Percentiles rank a stretch among this genome's conserved stretches.
These are phyloP conservation scores for Macropodus opercularis DNA, from an alignment of 2,797 vertebrate species.

Conservation along the genomic window DNA sequence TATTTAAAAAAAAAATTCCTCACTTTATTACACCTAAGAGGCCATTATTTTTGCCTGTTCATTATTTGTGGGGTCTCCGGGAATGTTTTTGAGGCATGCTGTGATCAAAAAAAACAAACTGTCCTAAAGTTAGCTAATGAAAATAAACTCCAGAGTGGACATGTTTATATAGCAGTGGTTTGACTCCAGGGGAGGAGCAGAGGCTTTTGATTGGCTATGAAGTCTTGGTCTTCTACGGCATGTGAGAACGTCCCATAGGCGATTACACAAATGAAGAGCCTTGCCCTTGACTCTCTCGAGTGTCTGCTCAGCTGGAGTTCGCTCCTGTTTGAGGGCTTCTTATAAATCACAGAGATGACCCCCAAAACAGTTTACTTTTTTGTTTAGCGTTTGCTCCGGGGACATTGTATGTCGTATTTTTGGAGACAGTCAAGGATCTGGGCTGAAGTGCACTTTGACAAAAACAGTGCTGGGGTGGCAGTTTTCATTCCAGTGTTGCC, in stretches of 20 bases:
- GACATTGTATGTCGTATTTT: slow-evolving; percentile 46
- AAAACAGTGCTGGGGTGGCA: slow-evolving; percentile 73
- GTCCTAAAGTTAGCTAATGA: slow-evolving; percentile 62
- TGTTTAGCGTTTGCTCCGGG: slow-evolving; percentile 10
- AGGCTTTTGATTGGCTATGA: slow-evolving; percentile 55
- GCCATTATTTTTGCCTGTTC: slow-evolving; percentile 1
- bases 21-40: neutral
- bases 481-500: slow-evolving; percentile 63
- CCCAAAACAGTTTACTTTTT: slow-evolving; percentile 19
- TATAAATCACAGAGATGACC: slow-evolving; percentile 38
- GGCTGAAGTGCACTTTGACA: slow-evolving; percentile 56
- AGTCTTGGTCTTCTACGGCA: slow-evolving; percentile 41
- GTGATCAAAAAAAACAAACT: slow-evolving; percentile 60
- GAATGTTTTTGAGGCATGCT: slow-evolving; percentile 28
- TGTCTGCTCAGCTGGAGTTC: slow-evolving; percentile 47
- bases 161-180: slow-evolving; percentile 73
- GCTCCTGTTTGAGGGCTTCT: slow-evolving; percentile 37
- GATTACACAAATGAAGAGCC: slow-evolving; percentile 69
- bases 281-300: slow-evolving; percentile 52
- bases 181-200: slow-evolving; percentile 45
- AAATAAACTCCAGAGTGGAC: slow-evolving; percentile 67
- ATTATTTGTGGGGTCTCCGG: slow-evolving; percentile 28
- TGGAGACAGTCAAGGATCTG: slow-evolving; percentile 32
- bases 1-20: neutral
- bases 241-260: slow-evolving; percentile 63